Evolutionary conservation across 2,113 vertebrate genomes (phyloP).

Genomic region (Vombatus ursinus): DNA sequence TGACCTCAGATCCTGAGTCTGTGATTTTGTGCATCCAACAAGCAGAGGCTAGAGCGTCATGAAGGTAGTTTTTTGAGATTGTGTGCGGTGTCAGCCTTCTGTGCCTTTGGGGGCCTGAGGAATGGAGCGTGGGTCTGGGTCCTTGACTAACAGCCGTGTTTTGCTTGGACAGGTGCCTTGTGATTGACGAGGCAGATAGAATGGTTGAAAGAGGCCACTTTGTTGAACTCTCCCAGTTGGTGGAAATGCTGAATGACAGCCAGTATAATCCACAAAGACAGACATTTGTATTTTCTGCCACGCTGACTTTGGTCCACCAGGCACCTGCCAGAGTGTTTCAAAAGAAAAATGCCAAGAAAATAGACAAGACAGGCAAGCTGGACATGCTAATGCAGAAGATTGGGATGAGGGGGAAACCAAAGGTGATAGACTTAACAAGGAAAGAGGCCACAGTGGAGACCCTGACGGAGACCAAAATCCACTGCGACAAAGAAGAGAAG

Average conservation of each 20-base stretch:
- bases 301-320: conserved; percentile 92
- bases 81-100: not conserved
- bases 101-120: not conserved
- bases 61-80: not conserved
- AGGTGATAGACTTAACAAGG: conserved; percentile 95
- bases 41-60: too few species aligned
- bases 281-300: conserved; percentile 97
- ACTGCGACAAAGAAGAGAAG: conserved; percentile 93
- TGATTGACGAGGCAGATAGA: conserved; percentile 97
- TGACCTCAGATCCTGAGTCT: not conserved
- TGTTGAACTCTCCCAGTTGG: conserved; percentile 92
- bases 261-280: conserved; percentile 93
- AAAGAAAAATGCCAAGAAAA: conserved; percentile 89
- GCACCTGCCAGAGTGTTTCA: conserved; percentile 90
- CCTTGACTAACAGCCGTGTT: not conserved
- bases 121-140: not conserved
- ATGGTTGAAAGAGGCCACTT: conserved; percentile 98
- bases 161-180: conserved; percentile 89
- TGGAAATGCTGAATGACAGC: conserved; percentile 93
- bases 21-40: not conserved
- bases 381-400: conserved; percentile 93
- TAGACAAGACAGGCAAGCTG: conserved; percentile 90
- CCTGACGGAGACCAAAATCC: conserved; percentile 94
- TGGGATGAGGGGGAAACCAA: conserved; percentile 93
- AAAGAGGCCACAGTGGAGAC: conserved; percentile 95